Evolutionary conservation across 2,888 invertebrate species (phyloP).

Genomic region (Noctua comes): DNA sequence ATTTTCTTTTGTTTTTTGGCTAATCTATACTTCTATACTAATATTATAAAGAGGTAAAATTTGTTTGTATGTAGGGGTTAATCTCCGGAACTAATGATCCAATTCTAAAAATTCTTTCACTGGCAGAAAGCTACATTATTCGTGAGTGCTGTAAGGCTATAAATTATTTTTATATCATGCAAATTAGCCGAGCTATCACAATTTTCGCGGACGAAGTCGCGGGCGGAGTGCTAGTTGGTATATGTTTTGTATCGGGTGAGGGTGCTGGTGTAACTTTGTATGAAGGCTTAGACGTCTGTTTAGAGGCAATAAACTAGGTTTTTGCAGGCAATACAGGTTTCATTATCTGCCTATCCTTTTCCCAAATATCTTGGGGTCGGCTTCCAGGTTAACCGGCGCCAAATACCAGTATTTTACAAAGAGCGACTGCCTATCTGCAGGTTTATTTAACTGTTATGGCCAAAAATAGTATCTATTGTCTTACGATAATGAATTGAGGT

Average conservation of each 20-base stretch:
- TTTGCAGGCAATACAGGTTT: neutral
- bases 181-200: too few species aligned
- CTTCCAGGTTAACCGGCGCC: neutral
- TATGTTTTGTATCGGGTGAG: neutral
- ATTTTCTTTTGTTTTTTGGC: conserved; percentile 29
- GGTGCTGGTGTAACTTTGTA: neutral
- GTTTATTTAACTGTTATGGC: neutral
- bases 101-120: too few species aligned
- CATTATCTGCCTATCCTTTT: neutral
- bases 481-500: neutral
- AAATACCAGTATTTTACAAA: neutral
- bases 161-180: too few species aligned
- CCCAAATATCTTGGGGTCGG: neutral
- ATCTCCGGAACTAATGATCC: too few species aligned
- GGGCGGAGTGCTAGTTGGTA: too few species aligned
- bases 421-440: neutral
- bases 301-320: neutral
- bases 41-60: too few species aligned
- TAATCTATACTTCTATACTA: too few species aligned
- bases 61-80: too few species aligned
- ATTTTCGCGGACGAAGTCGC: too few species aligned
- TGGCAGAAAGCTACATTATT: too few species aligned
- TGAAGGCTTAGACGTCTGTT: neutral
- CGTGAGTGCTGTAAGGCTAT: too few species aligned
- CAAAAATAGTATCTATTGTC: neutral